Evolutionary conservation across 2,888 invertebrate genomes (phyloP).

Genomic region (Habroteleia sp.): DNA sequence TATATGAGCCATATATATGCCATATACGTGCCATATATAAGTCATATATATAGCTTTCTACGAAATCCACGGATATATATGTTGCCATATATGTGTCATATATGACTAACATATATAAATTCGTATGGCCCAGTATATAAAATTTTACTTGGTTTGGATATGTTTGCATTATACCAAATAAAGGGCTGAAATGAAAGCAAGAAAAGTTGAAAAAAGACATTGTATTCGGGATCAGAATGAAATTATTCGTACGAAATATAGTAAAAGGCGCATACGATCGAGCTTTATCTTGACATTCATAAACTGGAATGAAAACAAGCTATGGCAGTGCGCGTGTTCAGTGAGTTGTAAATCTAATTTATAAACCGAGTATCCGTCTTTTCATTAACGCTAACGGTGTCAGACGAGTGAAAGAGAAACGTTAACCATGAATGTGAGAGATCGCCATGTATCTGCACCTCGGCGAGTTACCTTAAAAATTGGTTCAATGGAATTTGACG

Average conservation of each 20-base stretch:
- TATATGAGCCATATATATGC: too few relatives aligned
- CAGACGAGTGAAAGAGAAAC: slow-evolving; percentile 65
- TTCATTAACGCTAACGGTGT: slow-evolving; percentile 66
- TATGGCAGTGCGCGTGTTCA: slow-evolving; percentile 65
- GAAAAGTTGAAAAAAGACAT: too few relatives aligned
- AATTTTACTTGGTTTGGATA: too few relatives aligned
- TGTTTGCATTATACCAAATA: too few relatives aligned
- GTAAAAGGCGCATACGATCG: slow-evolving; percentile 53
- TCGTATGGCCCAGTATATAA: too few relatives aligned
- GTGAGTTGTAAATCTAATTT: slow-evolving; percentile 66
- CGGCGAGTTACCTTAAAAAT: slow-evolving; percentile 43
- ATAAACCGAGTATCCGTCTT: slow-evolving; percentile 65
- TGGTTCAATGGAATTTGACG: slow-evolving; percentile 51
- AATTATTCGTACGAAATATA: slow-evolving; percentile 54
- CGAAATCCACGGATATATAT: too few relatives aligned
- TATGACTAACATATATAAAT: too few relatives aligned
- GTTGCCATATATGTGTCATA: too few relatives aligned
- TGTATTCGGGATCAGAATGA: slow-evolving; percentile 32
- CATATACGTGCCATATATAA: too few relatives aligned
- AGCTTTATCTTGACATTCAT: slow-evolving; percentile 64
- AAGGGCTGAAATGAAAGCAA: slow-evolving; percentile 55
- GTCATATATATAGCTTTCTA: too few relatives aligned
- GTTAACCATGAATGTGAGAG: slow-evolving; percentile 61
- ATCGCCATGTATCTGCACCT: slow-evolving; percentile 49
- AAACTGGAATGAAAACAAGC: slow-evolving; percentile 64